phyloP scores from a whole-genome alignment of 1,140 invertebrate species.

The Protaetia brevitarsis region DNA sequence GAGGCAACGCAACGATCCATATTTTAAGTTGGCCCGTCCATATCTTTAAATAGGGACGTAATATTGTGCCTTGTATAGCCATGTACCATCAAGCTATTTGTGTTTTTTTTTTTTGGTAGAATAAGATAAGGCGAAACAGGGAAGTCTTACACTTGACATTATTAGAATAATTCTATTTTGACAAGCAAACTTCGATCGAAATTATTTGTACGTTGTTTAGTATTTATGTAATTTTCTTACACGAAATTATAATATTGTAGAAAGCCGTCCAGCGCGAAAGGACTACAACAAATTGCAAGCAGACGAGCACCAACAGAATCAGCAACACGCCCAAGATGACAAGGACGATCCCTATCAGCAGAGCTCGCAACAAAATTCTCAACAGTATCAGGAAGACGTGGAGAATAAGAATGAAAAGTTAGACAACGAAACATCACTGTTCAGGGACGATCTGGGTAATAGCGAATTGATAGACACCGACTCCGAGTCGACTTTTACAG shows the following conservation, averaged over 20 bases:
- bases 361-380: neutral
- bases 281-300: conserved; percentile 16
- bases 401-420: conserved; percentile 4
- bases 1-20: too few species aligned
- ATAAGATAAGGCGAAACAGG: too few species aligned
- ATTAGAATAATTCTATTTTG: too few species aligned
- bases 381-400: neutral
- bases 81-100: too few species aligned
- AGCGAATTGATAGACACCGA: conserved; percentile 9
- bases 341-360: neutral
- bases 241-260: neutral
- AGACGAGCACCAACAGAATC: neutral
- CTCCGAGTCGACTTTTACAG: conserved; percentile 11
- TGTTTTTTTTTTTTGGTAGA: too few species aligned
- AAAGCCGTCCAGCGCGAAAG: conserved; percentile 12
- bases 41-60: too few species aligned
- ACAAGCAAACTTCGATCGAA: too few species aligned
- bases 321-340: neutral
- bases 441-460: conserved; percentile 3
- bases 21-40: too few species aligned
- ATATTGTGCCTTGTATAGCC: too few species aligned
- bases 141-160: too few species aligned
- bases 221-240: neutral
- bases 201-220: too few species aligned
- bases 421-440: neutral